phyloP scores from a whole-genome alignment of 1,140 invertebrate genomes.

The Calephelis virginiensis region DNA sequence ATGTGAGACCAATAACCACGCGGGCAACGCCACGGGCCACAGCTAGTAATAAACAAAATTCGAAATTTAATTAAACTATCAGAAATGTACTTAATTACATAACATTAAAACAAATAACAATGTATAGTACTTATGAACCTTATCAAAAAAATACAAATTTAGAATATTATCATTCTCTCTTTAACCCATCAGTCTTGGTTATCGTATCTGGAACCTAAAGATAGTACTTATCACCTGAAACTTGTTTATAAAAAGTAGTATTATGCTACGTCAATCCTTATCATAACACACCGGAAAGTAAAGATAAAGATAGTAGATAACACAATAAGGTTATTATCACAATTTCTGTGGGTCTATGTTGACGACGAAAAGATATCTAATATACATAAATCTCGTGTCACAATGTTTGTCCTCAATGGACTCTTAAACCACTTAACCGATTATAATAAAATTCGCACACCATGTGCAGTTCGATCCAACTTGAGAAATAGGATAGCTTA shows the following conservation, averaged over 20 bases:
- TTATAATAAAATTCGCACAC: no score
- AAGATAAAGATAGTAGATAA: neutral
- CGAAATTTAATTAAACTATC: no score
- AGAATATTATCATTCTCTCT: conserved; percentile 4
- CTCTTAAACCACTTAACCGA: no score
- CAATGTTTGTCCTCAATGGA: no score
- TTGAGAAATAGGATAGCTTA: no score
- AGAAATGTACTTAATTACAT: no score
- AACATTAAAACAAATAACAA: no score
- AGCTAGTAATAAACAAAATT: no score
- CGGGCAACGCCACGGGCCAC: no score
- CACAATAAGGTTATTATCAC: conserved; percentile 7
- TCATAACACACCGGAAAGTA: neutral
- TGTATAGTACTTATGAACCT: neutral
- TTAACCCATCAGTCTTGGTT: conserved; percentile 6
- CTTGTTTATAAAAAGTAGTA: conserved; percentile 7
- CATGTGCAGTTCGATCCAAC: no score
- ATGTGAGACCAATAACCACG: no score
- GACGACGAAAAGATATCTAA: neutral
- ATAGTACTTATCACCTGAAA: conserved; percentile 6
- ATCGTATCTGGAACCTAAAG: conserved; percentile 4
- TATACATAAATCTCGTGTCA: no score
- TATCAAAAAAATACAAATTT: neutral
- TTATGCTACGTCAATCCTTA: conserved; percentile 7
- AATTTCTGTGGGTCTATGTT: conserved; percentile 1